Base-by-base conservation (phyloP, 2,888 invertebrate genomes). In the Acleris holmiana region DNA sequence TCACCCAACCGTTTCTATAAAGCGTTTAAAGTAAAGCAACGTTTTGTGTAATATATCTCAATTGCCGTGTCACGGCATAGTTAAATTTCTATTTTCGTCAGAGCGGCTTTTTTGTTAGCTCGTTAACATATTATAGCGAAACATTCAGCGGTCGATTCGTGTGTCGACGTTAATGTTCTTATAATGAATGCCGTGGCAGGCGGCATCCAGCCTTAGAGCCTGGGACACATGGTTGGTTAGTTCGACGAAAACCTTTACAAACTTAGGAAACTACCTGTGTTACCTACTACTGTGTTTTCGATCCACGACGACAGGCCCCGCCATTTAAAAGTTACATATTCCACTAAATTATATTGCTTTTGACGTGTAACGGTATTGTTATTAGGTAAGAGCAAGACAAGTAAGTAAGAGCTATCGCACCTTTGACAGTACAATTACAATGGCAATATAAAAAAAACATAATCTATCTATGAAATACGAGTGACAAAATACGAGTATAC, bases 111-210 rank as follows among this genome's bases (percentile, higher is more conserved):
- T 54, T 55, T 49, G 55, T 60, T 46, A 60, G 49, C 48, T 65
- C 49, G 64, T 65, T 58, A 64, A 63, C 53, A 64, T 64, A 55
- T 65, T 59, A 49, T 50, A 18, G 47, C 47, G 23, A 41, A 56
- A 56, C 44, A 53, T 62, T 62, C 58, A 55, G 58, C 40, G 50
- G 58, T 63, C 44, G 58, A 67, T 67, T 67, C 71, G 68, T 68
- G 68, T 67, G 72, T 68, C 67, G 67, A 71, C 72, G 70, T 71
- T 75, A 73, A 77, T 73, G 73, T 73, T 72, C 71, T 78, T 75
- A 71, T 77, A 75, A 77, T 75, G 69, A 76, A 73, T 72, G 59
- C 59, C 23, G 59, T 50, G 65, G 49, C 54, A 54, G 60, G 46
- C 35, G 65, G 49, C 48, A 46, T 65, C 49, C 15, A 49, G 55